Percentiles rank a stretch among this genome's conserved stretches.
Evolutionary conservation across 2,113 vertebrate genomes (phyloP).

Genomic region (Naja naja): DNA sequence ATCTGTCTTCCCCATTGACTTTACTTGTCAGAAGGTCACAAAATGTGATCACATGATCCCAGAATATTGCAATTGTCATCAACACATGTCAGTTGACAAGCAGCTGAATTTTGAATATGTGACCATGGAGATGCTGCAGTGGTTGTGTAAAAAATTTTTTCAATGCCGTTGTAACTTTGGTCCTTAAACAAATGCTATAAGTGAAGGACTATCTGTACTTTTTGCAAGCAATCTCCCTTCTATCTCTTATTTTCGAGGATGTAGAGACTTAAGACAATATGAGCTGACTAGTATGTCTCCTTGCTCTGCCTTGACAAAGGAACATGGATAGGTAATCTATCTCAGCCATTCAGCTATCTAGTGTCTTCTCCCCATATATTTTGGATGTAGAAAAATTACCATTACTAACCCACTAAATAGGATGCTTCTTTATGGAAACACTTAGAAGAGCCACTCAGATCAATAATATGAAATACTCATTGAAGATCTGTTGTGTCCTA

Average conservation of each 20-base stretch:
- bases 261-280: background rate
- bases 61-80: background rate
- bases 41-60: too few species aligned
- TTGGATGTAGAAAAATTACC: background rate
- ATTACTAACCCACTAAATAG: background rate
- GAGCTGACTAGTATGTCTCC: background rate
- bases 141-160: background rate
- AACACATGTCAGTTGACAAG: background rate
- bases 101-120: background rate
- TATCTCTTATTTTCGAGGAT: background rate
- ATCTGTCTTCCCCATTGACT: background rate
- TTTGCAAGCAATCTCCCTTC: background rate
- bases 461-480: background rate
- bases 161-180: background rate
- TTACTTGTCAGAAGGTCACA: background rate
- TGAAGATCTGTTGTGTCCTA: background rate
- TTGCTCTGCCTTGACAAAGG: background rate
- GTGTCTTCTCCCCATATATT: background rate
- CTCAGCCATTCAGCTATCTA: background rate
- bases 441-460: background rate
- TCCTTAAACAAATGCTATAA: background rate
- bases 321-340: background rate
- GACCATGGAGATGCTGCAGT: background rate
- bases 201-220: background rate
- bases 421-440: background rate